Conservation (phyloP, 2,888 invertebrate genomes). For the Eristalis tenax region DNA sequence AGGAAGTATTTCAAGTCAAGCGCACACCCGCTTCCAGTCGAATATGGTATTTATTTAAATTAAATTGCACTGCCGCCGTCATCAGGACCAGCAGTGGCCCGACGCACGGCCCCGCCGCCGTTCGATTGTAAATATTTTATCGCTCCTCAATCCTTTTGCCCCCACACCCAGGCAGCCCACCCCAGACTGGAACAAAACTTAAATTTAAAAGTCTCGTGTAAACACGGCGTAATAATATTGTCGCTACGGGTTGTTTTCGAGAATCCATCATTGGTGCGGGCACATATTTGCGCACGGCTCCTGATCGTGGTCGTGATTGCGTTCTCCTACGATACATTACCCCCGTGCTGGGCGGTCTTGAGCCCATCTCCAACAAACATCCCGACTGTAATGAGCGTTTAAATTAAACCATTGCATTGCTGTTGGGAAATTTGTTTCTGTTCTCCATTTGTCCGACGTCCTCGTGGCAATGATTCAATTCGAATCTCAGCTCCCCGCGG, state of each 20-base stretch:
- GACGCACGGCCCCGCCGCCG: no score
- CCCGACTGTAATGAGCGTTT: conserved; percentile 16
- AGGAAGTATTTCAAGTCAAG: not conserved
- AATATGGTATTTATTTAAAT: conserved; percentile 30
- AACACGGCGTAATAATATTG: conserved; percentile 48
- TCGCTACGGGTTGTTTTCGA: conserved; percentile 22
- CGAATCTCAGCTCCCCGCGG: conserved; percentile 17
- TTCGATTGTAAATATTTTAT: conserved; percentile 14
- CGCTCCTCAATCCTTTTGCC: conserved; percentile 5
- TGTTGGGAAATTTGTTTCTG: conserved; percentile 33
- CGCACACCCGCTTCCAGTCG: not conserved
- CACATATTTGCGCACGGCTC: not conserved
- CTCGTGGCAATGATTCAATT: conserved; percentile 40
- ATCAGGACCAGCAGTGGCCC: not conserved
- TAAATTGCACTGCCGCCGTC: conserved; percentile 29
- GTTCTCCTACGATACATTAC: not conserved
- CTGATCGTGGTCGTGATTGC: not conserved
- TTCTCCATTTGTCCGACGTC: not conserved
- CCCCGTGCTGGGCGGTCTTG: not conserved
- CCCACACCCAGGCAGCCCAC: not conserved
- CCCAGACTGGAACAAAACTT: conserved; percentile 18
- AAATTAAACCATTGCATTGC: conserved; percentile 28
- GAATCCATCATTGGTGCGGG: conserved; percentile 1
- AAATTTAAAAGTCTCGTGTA: conserved; percentile 39
- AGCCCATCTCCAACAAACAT: not conserved